Evolutionary conservation across 2,888 invertebrate genomes (phyloP).

Genomic region (Stenodema calcarata): DNA sequence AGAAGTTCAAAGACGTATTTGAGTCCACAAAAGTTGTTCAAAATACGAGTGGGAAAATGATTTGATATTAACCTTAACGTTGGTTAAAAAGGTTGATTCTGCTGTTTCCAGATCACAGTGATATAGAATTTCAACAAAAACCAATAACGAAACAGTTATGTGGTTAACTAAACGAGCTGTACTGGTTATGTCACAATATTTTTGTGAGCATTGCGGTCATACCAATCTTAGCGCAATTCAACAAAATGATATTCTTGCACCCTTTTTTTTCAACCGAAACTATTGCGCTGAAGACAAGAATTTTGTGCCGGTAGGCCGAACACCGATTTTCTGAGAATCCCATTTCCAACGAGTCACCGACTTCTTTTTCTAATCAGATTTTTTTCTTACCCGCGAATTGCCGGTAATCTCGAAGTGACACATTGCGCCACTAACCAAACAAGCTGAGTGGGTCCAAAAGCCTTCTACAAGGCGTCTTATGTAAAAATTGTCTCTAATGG

Average conservation of each 20-base stretch:
- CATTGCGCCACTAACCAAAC: constrained; percentile 6
- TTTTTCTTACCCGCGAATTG: not conserved
- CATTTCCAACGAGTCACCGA: not conserved
- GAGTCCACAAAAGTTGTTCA: no score
- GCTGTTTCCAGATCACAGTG: not conserved
- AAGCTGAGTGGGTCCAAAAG: not conserved
- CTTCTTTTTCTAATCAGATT: not conserved
- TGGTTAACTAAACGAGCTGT: not conserved
- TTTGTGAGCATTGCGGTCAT: not conserved
- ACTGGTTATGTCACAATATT: not conserved
- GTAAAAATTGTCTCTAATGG: constrained; percentile 27
- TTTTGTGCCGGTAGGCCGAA: not conserved
- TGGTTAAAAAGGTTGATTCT: not conserved
- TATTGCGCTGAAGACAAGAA: not conserved
- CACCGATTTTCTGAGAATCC: not conserved
- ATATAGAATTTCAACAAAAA: not conserved
- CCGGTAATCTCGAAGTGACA: not conserved
- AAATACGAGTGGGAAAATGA: no score
- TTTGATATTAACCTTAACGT: no score
- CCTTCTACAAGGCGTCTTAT: constrained; percentile 9
- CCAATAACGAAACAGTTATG: not conserved
- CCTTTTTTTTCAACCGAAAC: not conserved
- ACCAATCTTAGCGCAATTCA: not conserved
- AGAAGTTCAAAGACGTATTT: no score
- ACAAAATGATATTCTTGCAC: not conserved